A percentile compares a stretch with the other conserved stretches of the same genome.
Evolutionary conservation across 2,113 vertebrate species (phyloP).

Genomic region (Gnathonemus echidnorhynchus): DNA sequence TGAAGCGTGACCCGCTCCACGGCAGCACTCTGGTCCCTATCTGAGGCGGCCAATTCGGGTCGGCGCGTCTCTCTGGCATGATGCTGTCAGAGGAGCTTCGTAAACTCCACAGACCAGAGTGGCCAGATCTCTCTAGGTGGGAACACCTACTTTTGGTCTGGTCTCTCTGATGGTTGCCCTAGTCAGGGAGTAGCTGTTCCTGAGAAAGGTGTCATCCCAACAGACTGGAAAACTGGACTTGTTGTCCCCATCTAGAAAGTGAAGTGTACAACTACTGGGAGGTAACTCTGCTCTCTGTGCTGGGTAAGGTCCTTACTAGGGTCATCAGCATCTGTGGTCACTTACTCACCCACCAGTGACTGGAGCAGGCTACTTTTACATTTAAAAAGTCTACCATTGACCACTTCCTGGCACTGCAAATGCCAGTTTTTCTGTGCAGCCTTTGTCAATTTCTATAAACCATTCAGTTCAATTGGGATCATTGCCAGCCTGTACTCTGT

Average conservation of each 20-base stretch:
- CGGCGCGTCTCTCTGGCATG: too few species aligned
- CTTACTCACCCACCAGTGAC: neutral
- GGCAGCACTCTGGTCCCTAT: too few species aligned
- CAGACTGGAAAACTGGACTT: neutral
- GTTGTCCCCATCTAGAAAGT: neutral
- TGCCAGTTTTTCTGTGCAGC: too few species aligned
- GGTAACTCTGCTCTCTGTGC: neutral
- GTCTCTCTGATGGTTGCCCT: neutral
- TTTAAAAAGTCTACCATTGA: too few species aligned
- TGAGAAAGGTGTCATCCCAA: neutral
- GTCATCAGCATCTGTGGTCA: neutral
- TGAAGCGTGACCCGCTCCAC: neutral
- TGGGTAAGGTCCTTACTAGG: neutral
- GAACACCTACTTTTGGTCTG: neutral
- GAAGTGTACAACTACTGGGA: neutral
- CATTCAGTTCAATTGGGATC: too few species aligned
- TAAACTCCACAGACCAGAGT: neutral
- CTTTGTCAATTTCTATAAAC: too few species aligned
- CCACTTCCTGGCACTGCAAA: too few species aligned
- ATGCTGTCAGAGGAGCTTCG: too few species aligned
- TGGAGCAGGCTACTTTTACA: neutral
- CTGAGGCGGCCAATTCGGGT: too few species aligned
- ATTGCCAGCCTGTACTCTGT: too few species aligned
- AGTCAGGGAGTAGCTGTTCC: neutral
- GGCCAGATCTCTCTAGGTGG: neutral